Conservation (phyloP, 2,113 vertebrate genomes). For the Chelonoidis abingdonii region DNA sequence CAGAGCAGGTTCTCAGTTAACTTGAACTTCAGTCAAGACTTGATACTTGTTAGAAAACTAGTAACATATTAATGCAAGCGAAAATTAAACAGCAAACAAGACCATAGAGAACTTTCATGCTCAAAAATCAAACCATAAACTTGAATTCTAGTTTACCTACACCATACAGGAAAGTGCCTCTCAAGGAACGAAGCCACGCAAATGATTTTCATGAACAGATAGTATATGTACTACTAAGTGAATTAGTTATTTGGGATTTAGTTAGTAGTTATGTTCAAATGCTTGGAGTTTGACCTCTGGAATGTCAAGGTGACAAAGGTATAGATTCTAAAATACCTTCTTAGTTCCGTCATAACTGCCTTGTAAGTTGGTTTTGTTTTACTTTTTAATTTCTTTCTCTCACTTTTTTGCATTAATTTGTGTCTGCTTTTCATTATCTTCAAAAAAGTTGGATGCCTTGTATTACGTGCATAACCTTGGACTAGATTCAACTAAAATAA, state of each 20-base stretch:
- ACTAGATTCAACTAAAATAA: slow-evolving; percentile 37
- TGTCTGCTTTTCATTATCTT: background rate
- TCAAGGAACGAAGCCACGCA: background rate
- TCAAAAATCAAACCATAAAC: background rate
- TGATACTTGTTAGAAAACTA: slow-evolving; percentile 35
- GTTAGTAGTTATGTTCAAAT: background rate
- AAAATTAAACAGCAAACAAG: background rate
- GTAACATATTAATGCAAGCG: background rate
- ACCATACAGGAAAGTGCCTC: background rate
- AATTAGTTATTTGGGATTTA: background rate
- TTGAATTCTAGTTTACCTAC: background rate
- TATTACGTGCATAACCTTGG: rapidly evolving
- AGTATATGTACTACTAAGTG: rapidly evolving
- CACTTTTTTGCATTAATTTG: background rate
- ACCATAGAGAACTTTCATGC: background rate
- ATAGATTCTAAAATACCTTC: background rate
- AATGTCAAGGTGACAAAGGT: background rate
- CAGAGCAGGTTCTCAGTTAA: background rate
- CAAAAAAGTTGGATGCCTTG: background rate
- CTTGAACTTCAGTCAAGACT: slow-evolving; percentile 20
- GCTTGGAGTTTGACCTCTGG: background rate
- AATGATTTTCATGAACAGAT: background rate
- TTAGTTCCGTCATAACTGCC: background rate
- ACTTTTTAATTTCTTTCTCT: slow-evolving; percentile 35
- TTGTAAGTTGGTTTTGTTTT: slow-evolving; percentile 5